Evolutionary conservation across 1,140 invertebrate species (phyloP).

Genomic region (Cydia fagiglandana): DNA sequence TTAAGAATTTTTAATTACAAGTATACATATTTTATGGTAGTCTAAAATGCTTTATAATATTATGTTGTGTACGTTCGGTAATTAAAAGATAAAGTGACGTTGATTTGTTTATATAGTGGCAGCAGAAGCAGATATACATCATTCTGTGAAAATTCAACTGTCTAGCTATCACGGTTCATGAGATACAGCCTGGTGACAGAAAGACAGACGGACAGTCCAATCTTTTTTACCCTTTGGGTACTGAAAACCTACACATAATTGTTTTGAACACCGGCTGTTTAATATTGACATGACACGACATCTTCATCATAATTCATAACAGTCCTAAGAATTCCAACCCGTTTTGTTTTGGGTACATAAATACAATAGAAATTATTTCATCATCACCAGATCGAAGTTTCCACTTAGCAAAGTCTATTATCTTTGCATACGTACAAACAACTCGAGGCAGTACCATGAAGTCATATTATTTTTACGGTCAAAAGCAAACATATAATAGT

Average conservation of each 20-base stretch:
- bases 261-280: neutral
- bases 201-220: too few species aligned
- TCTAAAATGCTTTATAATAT: too few species aligned
- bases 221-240: too few species aligned
- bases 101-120: too few species aligned
- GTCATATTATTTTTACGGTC: slow-evolving; percentile 33
- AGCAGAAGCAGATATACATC: too few species aligned
- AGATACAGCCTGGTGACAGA: too few species aligned
- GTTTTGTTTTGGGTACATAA: neutral
- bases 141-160: too few species aligned
- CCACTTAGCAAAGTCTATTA: neutral
- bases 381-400: neutral
- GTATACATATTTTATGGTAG: too few species aligned
- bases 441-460: neutral
- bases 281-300: neutral
- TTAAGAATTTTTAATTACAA: neutral
- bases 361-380: neutral
- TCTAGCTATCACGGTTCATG: too few species aligned
- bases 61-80: neutral
- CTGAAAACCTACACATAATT: too few species aligned
- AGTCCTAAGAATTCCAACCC: neutral
- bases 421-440: neutral
- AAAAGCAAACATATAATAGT: slow-evolving; percentile 37
- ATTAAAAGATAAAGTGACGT: too few species aligned
- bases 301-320: neutral